A percentile compares a stretch with the other conserved stretches of the same genome.
Conservation (phyloP, 2,797 vertebrate species). For the Podarcis lilfordi region DNA sequence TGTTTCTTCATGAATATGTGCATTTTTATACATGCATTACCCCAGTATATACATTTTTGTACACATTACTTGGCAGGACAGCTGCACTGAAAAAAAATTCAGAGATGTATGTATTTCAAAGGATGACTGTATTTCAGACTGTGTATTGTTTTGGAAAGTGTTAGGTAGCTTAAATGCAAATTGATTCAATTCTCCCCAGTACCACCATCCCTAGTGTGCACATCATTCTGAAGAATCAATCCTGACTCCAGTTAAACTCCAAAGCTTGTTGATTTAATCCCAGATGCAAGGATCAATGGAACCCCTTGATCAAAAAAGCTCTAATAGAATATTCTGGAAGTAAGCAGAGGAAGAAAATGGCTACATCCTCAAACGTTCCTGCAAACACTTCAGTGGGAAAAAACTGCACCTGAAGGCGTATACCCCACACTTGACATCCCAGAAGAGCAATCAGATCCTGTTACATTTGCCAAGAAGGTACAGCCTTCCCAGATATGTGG, state of each 20-base stretch:
- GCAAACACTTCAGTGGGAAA: neutral
- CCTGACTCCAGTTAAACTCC: neutral
- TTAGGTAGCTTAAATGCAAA: no score
- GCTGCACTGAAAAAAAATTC: no score
- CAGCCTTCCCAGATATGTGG: neutral
- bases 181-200: no score
- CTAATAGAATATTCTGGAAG: neutral
- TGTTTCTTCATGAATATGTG: no score
- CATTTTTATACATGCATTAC: no score
- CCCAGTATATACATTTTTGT: no score
- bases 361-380: neutral
- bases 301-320: neutral
- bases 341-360: neutral
- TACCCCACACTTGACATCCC: neutral
- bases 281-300: neutral
- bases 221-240: neutral
- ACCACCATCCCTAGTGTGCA: neutral
- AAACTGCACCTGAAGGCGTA: neutral
- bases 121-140: no score
- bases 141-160: no score
- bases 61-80: no score
- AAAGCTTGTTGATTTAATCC: slow-evolving; percentile 4
- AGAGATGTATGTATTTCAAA: no score
- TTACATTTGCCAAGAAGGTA: neutral
- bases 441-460: neutral